Evolutionary conservation across 2,888 invertebrate species (phyloP).

Genomic region (Embidobia sp.): DNA sequence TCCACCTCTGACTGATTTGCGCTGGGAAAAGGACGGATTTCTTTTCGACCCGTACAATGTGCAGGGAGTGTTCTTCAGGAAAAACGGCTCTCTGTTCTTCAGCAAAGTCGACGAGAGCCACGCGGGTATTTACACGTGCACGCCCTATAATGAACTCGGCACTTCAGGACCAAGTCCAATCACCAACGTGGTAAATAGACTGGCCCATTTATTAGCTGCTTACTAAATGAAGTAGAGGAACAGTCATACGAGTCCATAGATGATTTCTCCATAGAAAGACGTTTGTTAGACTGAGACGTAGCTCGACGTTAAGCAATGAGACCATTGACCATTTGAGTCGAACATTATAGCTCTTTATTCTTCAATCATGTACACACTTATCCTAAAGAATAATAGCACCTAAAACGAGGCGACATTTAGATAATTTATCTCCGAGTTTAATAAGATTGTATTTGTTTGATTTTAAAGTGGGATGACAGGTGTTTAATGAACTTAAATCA

Average conservation of each 20-base stretch:
- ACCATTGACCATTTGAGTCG: conserved; percentile 70
- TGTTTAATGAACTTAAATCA: conserved; percentile 26
- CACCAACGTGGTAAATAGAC: conserved; percentile 86
- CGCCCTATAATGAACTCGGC: conserved; percentile 94
- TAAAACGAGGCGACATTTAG: conserved; percentile 46
- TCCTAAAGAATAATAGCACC: conserved; percentile 46
- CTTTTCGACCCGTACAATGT: conserved; percentile 95
- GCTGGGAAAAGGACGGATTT: conserved; percentile 97
- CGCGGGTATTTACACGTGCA: conserved; percentile 94
- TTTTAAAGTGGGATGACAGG: conserved; percentile 24
- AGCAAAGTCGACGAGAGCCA: conserved; percentile 92
- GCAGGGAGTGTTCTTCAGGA: conserved; percentile 91
- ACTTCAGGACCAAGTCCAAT: conserved; percentile 91
- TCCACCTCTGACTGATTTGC: conserved; percentile 92
- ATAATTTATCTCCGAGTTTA: conserved; percentile 36
- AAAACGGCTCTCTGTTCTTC: conserved; percentile 92
- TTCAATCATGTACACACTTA: conserved; percentile 67
- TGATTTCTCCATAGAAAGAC: conserved; percentile 43
- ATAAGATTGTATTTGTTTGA: conserved; percentile 44
- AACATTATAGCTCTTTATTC: conserved; percentile 71
- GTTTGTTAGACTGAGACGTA: conserved; percentile 27
- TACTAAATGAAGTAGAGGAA: conserved; percentile 13
- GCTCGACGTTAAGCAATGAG: conserved; percentile 62
- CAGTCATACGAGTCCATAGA: conserved; percentile 4
- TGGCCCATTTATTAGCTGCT: conserved; percentile 19